Evolutionary conservation across 2,888 invertebrate species (phyloP), one percentile per base, ranked within the genome.

Genomic region (Sarcophaga variegata): DNA sequence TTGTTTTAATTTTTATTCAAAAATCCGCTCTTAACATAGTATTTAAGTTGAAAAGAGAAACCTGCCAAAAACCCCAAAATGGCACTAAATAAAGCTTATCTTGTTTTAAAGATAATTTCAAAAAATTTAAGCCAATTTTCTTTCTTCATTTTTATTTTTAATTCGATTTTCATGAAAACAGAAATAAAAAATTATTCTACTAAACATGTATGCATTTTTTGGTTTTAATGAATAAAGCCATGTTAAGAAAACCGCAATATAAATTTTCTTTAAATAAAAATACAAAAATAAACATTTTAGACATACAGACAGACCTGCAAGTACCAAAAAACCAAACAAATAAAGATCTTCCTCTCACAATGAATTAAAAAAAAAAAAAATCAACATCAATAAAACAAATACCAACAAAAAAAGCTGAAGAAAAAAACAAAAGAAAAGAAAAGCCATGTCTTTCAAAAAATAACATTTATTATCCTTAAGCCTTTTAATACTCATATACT

Each of bases 181-280:
- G 25, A 47, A 49, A 79, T 59, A 66, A 77, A 45, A 47, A 49
- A 79, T 49, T 66, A 64, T 66, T 20, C 70, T 27, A 59, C 70
- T 62, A 62, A 71, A 59, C 62, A 76, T 80, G 76, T 76, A 81
- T 86, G 62, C 72, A 78, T 75, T 27, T 71, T 60, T 87, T 74
- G 54, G 75, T 63, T 81, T 81, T 81, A 84, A 87, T 87, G 80
- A 84, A 80, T 86, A 70, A 22, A 84, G 60, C 69, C 88, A 86
- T 88, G 88, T 86, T 86, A 84, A 82, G 86, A 83, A 86, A 84
- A 84, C 88, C 88, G 82, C 88, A 86, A 86, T 74, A 86, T 88
- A 88, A 88, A 88, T 84, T 82, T 70, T 69, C 77, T 37, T 88
- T 82, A 86, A 82, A 82, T 81, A 81, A 78, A 83, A 79, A 70